A percentile compares a stretch with the other conserved stretches of the same genome.
phyloP scores from a whole-genome alignment of 1,140 invertebrate genomes.

The Drosophila virilis region DNA sequence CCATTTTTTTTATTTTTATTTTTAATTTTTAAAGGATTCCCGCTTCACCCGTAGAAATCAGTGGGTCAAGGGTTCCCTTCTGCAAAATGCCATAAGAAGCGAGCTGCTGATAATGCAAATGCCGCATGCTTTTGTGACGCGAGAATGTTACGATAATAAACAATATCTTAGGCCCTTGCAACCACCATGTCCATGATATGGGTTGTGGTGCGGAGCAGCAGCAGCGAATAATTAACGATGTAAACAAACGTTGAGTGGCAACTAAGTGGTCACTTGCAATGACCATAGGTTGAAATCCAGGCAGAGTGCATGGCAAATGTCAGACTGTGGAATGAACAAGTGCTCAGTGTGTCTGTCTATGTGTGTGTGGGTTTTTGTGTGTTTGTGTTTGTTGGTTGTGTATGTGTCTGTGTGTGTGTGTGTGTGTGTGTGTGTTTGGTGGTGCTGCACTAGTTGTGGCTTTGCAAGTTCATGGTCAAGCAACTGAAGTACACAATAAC shows the following conservation, averaged over 20 bases:
- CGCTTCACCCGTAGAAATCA: slow-evolving; percentile 4
- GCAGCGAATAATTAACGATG: slow-evolving; percentile 47
- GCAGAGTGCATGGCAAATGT: slow-evolving; percentile 22
- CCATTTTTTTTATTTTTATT: slow-evolving; percentile 7
- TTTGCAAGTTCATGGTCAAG: slow-evolving; percentile 63
- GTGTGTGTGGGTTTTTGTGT: slow-evolving; percentile 8
- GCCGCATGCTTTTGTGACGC: slow-evolving; percentile 26
- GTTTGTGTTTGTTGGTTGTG: background rate
- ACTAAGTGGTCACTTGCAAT: slow-evolving; percentile 23
- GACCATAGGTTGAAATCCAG: slow-evolving; percentile 1
- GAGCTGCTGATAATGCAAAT: slow-evolving; percentile 25
- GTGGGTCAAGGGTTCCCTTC: slow-evolving; percentile 53
- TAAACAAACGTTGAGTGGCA: slow-evolving; percentile 41
- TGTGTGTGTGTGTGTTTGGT: background rate
- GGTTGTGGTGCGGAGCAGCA: background rate
- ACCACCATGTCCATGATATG: background rate
- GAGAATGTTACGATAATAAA: slow-evolving; percentile 49
- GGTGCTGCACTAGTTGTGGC: background rate
- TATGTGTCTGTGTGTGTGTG: background rate
- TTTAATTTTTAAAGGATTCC: slow-evolving; percentile 18
- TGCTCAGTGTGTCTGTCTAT: background rate
- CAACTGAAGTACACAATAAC: background rate
- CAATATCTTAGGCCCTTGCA: slow-evolving; percentile 27
- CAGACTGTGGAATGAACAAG: slow-evolving; percentile 7
- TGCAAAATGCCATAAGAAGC: background rate